A percentile compares a stretch with the other conserved stretches of the same genome.
These are phyloP conservation scores for Acrossocheilus wenchowensis DNA, from an alignment of 2,797 vertebrate genomes.

Conservation along the genomic window DNA sequence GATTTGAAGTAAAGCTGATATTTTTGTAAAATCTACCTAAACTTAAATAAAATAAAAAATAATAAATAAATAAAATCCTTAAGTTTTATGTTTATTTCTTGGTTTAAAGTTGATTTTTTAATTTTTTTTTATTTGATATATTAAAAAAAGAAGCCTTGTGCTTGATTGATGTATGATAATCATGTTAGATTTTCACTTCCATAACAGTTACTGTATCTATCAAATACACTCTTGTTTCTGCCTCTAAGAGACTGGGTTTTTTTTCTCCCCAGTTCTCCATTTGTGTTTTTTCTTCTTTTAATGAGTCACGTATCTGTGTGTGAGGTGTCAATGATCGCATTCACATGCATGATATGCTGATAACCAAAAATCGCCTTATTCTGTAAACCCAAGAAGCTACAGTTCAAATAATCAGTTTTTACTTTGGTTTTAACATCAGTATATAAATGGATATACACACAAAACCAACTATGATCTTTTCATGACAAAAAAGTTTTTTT, in stretches of 20 bases:
- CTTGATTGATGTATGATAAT: neutral
- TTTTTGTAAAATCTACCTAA: no score
- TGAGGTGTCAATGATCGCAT: neutral
- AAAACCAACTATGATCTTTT: neutral
- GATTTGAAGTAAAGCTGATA: neutral
- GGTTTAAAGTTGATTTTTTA: no score
- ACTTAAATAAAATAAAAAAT: no score
- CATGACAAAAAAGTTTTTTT: neutral
- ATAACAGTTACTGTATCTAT: neutral
- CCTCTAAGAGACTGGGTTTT: neutral
- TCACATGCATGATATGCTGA: neutral
- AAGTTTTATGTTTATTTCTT: no score
- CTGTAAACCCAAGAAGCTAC: neutral
- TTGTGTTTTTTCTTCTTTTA: neutral
- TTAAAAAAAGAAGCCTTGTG: neutral
- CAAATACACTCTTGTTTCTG: constrained; percentile 2
- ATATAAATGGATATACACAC: neutral
- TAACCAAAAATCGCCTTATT: neutral
- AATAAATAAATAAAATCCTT: no score
- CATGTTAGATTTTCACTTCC: neutral
- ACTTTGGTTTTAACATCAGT: neutral
- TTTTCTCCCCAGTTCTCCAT: neutral
- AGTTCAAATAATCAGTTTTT: neutral
- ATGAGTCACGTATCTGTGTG: neutral
- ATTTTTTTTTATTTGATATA: neutral